Evolutionary conservation across 2,797 vertebrate species (phyloP), one percentile per base, ranked within the genome.

Genomic region (Meriones psammophilus): DNA sequence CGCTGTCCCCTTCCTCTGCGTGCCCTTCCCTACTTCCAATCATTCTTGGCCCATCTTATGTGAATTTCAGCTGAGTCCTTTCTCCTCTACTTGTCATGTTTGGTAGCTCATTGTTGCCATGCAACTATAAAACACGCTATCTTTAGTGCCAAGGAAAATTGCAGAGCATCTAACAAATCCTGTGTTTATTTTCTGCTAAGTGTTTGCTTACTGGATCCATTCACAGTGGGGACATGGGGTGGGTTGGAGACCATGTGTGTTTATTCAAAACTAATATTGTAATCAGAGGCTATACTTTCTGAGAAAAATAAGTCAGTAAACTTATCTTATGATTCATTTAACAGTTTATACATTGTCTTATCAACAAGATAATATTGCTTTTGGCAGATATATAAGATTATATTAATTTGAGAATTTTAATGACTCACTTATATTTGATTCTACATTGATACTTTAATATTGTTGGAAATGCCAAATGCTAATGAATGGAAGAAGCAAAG

Each of bases 51-150:
- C 89, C 86, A 89, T 76, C 85, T 77, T 94, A 46, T 83, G 62
- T 94, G 62, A 88, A 94, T 92, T 96, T 58, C 74, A 91, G 33
- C 36, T 79, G 60, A 74, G 74, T 94, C 90, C 86, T 86, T 95
- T 96, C 74, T 56, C 88, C 54, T 22, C 80, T 33, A 28, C 20
- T 88, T 94, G 90, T 91, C 64, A 62, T 92, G 89, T 92, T 92
- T 77, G 85, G 80, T 93, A 69, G 84, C 92, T 96, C 76, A 33
- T 39, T 84, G 94, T 97, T 97, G 94, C 96, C 91, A 97, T 50
- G 96, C 88, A 94, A 96, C 95, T 91, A 46, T 94, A 66, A 96
- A 95, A 94, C 88, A 94, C 26, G 17, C 96, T 92, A 81, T 96
- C 90, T 97, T 94, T 94, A 97, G 91, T 86, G 69, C 36, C 58